Evolutionary conservation across 1,140 invertebrate species (phyloP), one percentile per base, ranked within the genome.

Genomic region (Eulimnadia texana): DNA sequence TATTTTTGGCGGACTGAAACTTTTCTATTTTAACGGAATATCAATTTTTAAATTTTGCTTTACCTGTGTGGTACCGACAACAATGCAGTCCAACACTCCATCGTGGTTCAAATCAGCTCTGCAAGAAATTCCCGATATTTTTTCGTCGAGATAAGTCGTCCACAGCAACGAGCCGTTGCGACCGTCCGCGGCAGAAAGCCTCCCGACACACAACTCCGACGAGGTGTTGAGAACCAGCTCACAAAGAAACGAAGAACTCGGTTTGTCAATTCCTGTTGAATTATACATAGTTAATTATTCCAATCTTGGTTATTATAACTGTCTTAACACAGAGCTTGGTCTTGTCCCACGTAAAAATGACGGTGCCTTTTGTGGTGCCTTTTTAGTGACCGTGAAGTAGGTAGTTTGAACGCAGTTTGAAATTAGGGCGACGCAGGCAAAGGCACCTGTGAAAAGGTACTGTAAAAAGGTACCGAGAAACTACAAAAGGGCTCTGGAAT

Each of bases 161-260:
- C 60, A 61, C 19, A 61, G 28, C 42, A 54, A 24, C 16, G 60
- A 22, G 3, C 60, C 60, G n/a, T 52, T 52, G 50, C 50, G 28
- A 16, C 60, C 60, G 25, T 61, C 53, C 6, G 53, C n/a, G 22
- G 60, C 60, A 11, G 29, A 19, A 11, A 61, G 2, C 22, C 60
- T 51, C n/a, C 60, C 60, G 29, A 25, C 50, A 20, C 60, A 61
- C 27, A 42, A 22, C 20, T 25, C 53, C 13, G 28, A 27, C 11
- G 55, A 57, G 29, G 53, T 47, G 60, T 61, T 61, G 52, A 61
- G 53, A 42, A 42, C 51, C 24, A 54, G 22, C 16, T 51, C 50
- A 28, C 60, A 61, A 25, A 61, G 25, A 54, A 61, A 61, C 9
- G 60, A 42, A 19, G 60, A 33, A 42, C 27, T 42, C 20, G 6